Evolutionary conservation across 2,113 vertebrate genomes (phyloP), one percentile per base, ranked within the genome.

Genomic region (Engystomops pustulosus): DNA sequence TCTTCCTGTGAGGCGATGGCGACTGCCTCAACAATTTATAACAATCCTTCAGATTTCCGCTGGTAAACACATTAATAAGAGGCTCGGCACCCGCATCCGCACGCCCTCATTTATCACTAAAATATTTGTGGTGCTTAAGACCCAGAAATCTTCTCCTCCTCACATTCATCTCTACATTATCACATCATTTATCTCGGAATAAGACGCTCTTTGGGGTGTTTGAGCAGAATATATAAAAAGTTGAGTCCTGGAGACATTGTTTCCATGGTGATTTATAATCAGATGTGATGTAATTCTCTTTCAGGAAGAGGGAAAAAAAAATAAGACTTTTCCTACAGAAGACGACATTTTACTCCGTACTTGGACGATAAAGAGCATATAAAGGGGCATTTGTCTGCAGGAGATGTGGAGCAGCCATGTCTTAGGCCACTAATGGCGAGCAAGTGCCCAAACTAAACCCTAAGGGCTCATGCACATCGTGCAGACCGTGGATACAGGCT

Each of bases 201-300:
- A 49, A 65, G n/a, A 27, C 14, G n/a, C 3, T 51, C 71, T 75
- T 75, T 38, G 45, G 81, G 53, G 14, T 67, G 38, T 67, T 27
- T 23, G 70, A 27, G 30, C 45, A 6, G 72, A 84, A 84, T 84
- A 60, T 34, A 51, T 32, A 58, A 69, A 58, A 69, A 7, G 49
- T 6, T 2, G 38, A 67, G 23, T 75, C 58, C 55, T 65, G 36
- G 23, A 36, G 58, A 55, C 68, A 53, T 78, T 49, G 62, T 84
- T 84, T 51, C 82, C 82, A 84, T 77, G 74, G 74, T 51, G 38
- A 83, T 49, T 75, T 38, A 83, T 83, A 83, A 83, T 62, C 71
- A 83, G 71, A 83, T 76, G 41, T 65, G 49, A 72, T 81, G 51
- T 51, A 36, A 81, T 70, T 81, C 11, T 51, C 9, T 14, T 51